phyloP scores from a whole-genome alignment of 2,113 vertebrate species.

The Pedetes capensis region DNA sequence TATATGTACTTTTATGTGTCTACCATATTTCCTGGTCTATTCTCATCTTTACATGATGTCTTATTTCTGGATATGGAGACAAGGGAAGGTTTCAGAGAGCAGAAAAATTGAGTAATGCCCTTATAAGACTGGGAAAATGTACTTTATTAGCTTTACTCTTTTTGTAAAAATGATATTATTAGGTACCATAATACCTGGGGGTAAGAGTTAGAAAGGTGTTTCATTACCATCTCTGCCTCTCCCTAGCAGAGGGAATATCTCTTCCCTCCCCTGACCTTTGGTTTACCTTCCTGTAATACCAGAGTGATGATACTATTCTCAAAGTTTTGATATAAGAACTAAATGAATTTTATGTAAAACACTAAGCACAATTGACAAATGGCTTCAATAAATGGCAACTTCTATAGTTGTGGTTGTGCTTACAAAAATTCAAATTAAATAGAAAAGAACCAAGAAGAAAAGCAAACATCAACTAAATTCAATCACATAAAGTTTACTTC shows the following conservation, averaged over 20 bases:
- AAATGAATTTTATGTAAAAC: not conserved
- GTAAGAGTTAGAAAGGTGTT: not conserved
- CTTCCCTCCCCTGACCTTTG: not conserved
- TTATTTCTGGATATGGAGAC: not conserved
- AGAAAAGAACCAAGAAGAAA: not conserved
- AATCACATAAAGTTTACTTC: not conserved
- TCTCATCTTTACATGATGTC: not conserved
- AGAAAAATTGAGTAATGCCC: not conserved
- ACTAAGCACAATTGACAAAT: not conserved
- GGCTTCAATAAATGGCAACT: not conserved
- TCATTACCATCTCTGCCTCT: not conserved
- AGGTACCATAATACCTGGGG: too few species aligned
- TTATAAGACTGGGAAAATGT: not conserved
- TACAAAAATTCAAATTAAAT: conserved; percentile 2
- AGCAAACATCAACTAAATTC: not conserved
- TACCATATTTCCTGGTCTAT: not conserved
- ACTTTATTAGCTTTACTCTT: conserved; percentile 16
- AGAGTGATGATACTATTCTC: not conserved
- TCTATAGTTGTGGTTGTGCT: not conserved
- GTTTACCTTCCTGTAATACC: not conserved
- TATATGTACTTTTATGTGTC: not conserved
- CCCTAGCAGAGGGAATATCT: not conserved
- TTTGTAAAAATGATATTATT: not conserved
- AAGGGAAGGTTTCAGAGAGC: not conserved
- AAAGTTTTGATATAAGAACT: not conserved